Evolutionary conservation across 2,888 invertebrate genomes (phyloP), one percentile per base, ranked within the genome.

Genomic region (Phengaris alcon): DNA sequence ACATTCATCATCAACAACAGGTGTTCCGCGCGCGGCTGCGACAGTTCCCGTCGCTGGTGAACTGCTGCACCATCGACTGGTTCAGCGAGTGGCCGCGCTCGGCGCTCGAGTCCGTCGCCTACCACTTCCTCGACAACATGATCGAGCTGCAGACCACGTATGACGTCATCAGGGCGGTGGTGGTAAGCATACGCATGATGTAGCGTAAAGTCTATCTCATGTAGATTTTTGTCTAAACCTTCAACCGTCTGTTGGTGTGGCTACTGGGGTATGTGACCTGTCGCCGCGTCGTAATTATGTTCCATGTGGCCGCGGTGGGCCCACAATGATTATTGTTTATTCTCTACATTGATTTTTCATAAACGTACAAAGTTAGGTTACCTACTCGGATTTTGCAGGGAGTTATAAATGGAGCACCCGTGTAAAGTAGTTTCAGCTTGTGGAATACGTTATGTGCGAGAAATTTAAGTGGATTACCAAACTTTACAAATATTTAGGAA

Each of bases 61-160:
- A 97, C 90, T 98, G 98, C 85, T 98, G 98, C 87, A 98, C 98
- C 3, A 98, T 98, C 80, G 98, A 98, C 88, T 98, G 98, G 98
- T 98, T 97, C 89, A 97, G 96, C 88, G 96, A 96, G 75, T 98
- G 98, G 98, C 97, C 98, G 0, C 95, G 96, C 82, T 95, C 96
- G 0, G 98, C 98, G 0, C 90, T 98, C 48, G 96, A 97, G 93
- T 97, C 97, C 82, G 96, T 97, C n/a, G 97, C 97, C 0, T 88
- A 91, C 68, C 95, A 96, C 85, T 97, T 96, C 84, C 94, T 97
- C 81, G 84, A 91, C 55, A 94, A 95, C 77, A 95, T 97, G 86
- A 89, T 93, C 3, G 95, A 96, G 78, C 90, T 97, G 64, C 93
- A 95, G 70, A 94, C 96, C 0, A 94, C 94, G 0, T 90, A 95